These are phyloP conservation scores for Agrypnus murinus DNA, from an alignment of 2,888 invertebrate species.

Conservation along the genomic window DNA sequence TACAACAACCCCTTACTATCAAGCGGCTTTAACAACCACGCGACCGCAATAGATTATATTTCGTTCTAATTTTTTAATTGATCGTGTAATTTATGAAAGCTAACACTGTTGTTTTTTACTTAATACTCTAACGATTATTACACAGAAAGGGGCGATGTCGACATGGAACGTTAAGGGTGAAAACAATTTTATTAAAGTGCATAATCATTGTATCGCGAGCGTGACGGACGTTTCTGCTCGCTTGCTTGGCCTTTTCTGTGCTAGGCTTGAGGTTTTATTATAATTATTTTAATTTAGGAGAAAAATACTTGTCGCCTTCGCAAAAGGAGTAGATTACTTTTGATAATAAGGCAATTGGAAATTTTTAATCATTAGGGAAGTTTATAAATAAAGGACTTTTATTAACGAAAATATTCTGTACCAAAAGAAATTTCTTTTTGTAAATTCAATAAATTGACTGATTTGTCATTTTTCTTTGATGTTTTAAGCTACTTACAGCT, in stretches of 20 bases:
- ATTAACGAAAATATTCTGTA: too few relatives aligned
- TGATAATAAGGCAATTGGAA: too few relatives aligned
- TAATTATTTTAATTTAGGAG: slow-evolving; percentile 12
- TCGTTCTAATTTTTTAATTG: slow-evolving; percentile 26
- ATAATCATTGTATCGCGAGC: slow-evolving; percentile 6
- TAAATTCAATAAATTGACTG: too few relatives aligned
- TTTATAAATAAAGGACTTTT: too few relatives aligned
- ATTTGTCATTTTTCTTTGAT: too few relatives aligned
- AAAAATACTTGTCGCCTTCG: not conserved
- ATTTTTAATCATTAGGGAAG: too few relatives aligned
- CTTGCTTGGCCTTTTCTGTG: not conserved
- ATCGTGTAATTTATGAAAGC: not conserved
- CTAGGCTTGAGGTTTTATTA: not conserved
- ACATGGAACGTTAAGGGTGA: slow-evolving; percentile 9
- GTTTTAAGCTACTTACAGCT: too few relatives aligned
- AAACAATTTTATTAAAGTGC: slow-evolving; percentile 21
- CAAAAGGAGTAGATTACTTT: not conserved
- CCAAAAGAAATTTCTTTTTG: too few relatives aligned
- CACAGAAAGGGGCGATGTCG: slow-evolving; percentile 7
- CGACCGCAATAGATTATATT: slow-evolving; percentile 8
- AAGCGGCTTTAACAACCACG: slow-evolving; percentile 14
- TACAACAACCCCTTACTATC: slow-evolving; percentile 5
- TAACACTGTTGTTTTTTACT: slow-evolving; percentile 9
- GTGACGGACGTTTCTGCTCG: slow-evolving; percentile 1
- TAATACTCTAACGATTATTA: slow-evolving; percentile 15